Percentiles rank a stretch among this genome's conserved stretches.
phyloP scores from a whole-genome alignment of 2,113 vertebrate species.

The Dendrocopos noguchii region DNA sequence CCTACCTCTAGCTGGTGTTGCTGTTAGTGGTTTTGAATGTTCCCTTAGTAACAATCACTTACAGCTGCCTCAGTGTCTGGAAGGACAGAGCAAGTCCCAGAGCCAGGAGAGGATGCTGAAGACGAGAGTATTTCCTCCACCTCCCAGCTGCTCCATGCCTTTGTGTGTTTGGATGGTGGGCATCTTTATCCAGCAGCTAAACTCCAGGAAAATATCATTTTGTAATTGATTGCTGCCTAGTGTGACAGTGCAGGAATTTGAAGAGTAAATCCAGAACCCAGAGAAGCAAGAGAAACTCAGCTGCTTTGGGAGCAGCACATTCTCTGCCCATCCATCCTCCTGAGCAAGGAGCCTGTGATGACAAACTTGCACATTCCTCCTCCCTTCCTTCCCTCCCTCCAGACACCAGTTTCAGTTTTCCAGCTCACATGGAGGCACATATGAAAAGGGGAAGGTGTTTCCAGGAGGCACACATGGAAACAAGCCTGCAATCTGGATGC shows the following conservation, averaged over 20 bases:
- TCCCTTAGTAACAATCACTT: not conserved
- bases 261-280: not conserved
- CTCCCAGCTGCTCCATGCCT: not conserved
- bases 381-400: not conserved
- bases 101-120: not conserved
- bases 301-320: not conserved
- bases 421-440: not conserved
- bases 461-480: not conserved
- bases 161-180: not conserved
- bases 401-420: not conserved
- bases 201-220: not conserved
- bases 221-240: not conserved
- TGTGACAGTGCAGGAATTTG: not conserved
- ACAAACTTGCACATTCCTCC: not conserved
- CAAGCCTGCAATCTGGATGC: not conserved
- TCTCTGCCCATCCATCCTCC: not conserved
- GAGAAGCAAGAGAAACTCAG: not conserved
- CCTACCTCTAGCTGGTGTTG: not conserved
- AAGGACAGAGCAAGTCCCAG: not conserved
- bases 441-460: too few relatives aligned
- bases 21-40: not conserved
- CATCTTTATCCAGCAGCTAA: not conserved
- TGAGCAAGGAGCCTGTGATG: accelerated
- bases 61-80: not conserved
- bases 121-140: not conserved